These are phyloP conservation scores for Corynorhinus townsendii DNA, from an alignment of 2,113 vertebrate genomes.

Conservation along the genomic window DNA sequence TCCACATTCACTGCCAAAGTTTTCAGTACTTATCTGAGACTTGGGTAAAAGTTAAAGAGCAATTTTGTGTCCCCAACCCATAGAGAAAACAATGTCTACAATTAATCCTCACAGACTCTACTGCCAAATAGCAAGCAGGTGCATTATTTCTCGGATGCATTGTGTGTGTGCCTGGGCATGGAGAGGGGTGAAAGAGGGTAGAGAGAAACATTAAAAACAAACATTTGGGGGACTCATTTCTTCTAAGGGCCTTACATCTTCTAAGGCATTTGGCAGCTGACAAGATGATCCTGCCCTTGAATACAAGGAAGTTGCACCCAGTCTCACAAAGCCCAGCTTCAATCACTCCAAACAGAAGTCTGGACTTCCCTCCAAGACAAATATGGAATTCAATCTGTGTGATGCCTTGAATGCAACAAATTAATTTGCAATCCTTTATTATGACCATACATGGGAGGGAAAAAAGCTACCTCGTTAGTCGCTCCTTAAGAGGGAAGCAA, in stretches of 20 bases:
- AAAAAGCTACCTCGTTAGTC: constrained; percentile 21
- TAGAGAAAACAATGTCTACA: constrained; percentile 3
- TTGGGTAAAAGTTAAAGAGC: constrained; percentile 25
- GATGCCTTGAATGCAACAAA: constrained; percentile 1
- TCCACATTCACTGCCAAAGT: neutral
- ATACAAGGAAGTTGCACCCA: constrained; percentile 83
- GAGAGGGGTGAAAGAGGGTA: neutral
- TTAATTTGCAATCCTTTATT: constrained; percentile 46
- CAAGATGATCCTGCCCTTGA: constrained; percentile 75
- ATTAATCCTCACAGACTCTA: neutral
- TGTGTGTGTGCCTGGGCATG: neutral
- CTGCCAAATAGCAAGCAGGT: neutral
- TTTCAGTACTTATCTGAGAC: constrained; percentile 7
- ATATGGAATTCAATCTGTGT: constrained; percentile 64
- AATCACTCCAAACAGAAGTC: constrained; percentile 68
- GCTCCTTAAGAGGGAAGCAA: constrained; percentile 16
- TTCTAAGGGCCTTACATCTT: constrained; percentile 47
- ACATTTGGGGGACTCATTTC: neutral
- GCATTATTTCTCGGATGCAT: neutral
- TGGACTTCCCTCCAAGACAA: constrained; percentile 75
- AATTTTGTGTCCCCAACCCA: constrained; percentile 4
- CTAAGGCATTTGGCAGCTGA: constrained; percentile 61
- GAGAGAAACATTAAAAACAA: constrained; percentile 22
- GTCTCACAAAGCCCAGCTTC: constrained; percentile 76
- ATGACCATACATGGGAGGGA: constrained; percentile 32